Conservation (phyloP, 35 echinoderm and acorn worm genomes). For the Heliocidaris tuberculata region DNA sequence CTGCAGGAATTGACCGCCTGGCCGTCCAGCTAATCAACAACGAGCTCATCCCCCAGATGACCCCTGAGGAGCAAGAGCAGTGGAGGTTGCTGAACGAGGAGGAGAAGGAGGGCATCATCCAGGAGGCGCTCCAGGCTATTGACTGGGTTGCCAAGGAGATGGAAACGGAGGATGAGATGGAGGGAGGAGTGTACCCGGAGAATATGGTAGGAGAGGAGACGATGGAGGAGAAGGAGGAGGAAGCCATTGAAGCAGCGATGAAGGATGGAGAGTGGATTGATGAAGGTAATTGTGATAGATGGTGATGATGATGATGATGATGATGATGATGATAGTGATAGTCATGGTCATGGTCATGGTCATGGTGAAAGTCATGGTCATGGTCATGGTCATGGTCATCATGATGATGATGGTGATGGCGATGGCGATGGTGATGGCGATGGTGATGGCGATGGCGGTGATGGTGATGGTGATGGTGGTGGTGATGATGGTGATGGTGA, state of each 20-base stretch:
- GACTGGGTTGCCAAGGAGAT: conserved; percentile 44
- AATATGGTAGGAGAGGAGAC: neutral
- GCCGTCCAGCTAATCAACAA: conserved; percentile 36
- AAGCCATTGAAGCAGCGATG: neutral
- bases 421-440: neutral
- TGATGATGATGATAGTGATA: neutral
- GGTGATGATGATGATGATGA: neutral
- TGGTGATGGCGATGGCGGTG: neutral
- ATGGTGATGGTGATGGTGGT: neutral
- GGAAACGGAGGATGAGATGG: neutral
- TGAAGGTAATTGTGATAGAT: neutral
- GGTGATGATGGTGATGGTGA: conserved; percentile 23
- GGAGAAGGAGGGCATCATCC: conserved; percentile 45
- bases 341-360: neutral
- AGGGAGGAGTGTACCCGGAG: neutral
- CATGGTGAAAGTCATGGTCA: neutral
- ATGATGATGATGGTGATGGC: neutral
- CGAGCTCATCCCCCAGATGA: conserved; percentile 50
- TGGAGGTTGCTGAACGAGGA: conserved; percentile 12
- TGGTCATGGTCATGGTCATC: neutral
- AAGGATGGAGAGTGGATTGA: neutral
- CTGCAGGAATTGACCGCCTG: conserved; percentile 27
- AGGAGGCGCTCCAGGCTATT: conserved; percentile 29
- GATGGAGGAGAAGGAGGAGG: conserved; percentile 10
- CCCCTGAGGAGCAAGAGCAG: conserved; percentile 29